Percentiles rank a stretch among this genome's conserved stretches.
Conservation (phyloP, 2,888 invertebrate species). For the Boloria selene region DNA sequence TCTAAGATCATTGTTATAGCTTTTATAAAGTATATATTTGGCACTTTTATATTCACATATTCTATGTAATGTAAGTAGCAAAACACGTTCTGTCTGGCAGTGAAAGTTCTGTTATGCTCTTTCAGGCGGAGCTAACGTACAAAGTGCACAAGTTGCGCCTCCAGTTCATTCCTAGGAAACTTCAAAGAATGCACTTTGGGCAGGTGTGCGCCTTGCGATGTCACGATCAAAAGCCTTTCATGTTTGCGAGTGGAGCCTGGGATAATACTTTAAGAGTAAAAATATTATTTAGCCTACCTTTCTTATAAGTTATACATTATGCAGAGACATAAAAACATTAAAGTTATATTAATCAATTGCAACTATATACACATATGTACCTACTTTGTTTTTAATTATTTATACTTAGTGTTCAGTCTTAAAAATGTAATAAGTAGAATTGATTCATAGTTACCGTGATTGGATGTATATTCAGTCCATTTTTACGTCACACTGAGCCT, state of each 20-base stretch:
- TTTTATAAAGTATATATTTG: not conserved
- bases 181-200: constrained; percentile 69
- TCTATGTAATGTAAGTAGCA: not conserved
- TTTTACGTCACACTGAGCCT: no score
- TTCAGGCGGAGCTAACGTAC: constrained; percentile 59
- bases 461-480: no score
- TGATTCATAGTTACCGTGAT: no score
- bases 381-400: no score
- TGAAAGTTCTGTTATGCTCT: constrained; percentile 24
- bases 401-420: no score
- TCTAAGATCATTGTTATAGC: not conserved
- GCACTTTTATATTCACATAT: not conserved
- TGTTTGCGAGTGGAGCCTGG: constrained; percentile 81
- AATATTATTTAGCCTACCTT: constrained; percentile 2
- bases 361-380: not conserved
- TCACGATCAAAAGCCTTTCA: constrained; percentile 63
- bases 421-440: no score
- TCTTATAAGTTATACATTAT: not conserved
- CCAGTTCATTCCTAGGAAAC: constrained; percentile 70
- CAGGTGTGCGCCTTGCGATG: constrained; percentile 75
- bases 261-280: constrained; percentile 80
- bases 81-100: not conserved
- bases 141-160: constrained; percentile 74
- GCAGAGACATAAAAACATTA: not conserved
- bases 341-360: not conserved